Conservation (phyloP, 2,888 invertebrate species). For the Bursaphelenchus okinawaensis region DNA sequence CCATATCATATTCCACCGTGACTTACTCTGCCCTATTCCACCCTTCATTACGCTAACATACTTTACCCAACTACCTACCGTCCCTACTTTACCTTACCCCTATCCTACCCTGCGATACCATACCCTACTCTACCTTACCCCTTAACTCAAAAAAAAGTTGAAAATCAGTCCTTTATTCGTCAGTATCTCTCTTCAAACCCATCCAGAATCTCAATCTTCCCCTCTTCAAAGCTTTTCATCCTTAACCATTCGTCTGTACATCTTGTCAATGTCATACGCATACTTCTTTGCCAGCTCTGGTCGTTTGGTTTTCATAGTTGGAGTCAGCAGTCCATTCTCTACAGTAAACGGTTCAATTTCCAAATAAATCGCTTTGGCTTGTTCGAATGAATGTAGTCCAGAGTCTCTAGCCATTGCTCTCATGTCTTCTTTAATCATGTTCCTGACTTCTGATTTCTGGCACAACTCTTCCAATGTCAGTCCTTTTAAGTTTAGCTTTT, state of each 20-base stretch:
- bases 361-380: constrained; percentile 79
- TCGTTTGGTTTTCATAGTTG: constrained; percentile 88
- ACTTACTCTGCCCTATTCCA: no score
- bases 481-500: constrained; percentile 23
- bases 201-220: no score
- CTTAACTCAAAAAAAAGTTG: no score
- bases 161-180: no score
- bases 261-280: constrained; percentile 2
- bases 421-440: constrained; percentile 81
- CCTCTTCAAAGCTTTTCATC: neutral
- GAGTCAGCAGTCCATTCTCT: constrained; percentile 89
- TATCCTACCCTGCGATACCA: no score
- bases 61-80: no score
- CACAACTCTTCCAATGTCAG: constrained; percentile 36
- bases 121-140: no score
- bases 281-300: constrained; percentile 61
- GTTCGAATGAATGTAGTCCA: constrained; percentile 89
- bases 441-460: constrained; percentile 68
- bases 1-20: no score
- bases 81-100: no score
- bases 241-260: neutral
- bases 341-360: constrained; percentile 91
- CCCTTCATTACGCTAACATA: no score
- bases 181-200: neutral
- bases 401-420: constrained; percentile 78